Conservation (phyloP, 2,113 vertebrate species). For the Spizaetus ornatus region DNA sequence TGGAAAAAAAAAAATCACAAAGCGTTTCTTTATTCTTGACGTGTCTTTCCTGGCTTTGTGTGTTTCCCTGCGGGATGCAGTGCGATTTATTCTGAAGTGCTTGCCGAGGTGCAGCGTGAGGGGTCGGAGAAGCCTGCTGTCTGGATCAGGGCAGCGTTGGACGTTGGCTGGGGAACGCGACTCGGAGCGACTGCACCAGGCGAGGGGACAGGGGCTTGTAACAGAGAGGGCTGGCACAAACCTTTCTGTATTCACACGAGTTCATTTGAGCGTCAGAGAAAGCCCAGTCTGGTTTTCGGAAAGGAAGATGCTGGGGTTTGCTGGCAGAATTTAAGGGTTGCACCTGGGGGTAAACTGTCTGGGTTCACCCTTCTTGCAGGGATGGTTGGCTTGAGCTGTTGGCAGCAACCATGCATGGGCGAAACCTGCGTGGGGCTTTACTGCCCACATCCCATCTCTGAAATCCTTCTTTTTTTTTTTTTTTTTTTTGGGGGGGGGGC, state of each 20-base stretch:
- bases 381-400: background rate
- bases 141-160: background rate
- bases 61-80: background rate
- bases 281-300: background rate
- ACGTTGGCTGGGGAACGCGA: background rate
- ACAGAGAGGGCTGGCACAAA: background rate
- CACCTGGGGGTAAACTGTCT: accelerated
- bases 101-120: background rate
- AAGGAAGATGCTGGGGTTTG: background rate
- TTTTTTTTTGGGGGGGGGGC: no score
- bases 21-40: accelerated
- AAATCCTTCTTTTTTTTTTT: background rate
- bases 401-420: background rate
- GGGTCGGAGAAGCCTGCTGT: background rate
- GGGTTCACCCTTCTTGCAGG: background rate
- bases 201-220: background rate
- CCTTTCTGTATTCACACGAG: accelerated
- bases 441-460: background rate
- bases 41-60: accelerated
- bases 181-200: background rate
- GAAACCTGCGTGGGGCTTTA: background rate
- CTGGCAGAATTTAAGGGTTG: background rate
- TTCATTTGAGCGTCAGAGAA: accelerated
- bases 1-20: no score
- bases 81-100: background rate